Base-by-base conservation (phyloP, 2,113 vertebrate genomes). In the Colossoma macropomum region DNA sequence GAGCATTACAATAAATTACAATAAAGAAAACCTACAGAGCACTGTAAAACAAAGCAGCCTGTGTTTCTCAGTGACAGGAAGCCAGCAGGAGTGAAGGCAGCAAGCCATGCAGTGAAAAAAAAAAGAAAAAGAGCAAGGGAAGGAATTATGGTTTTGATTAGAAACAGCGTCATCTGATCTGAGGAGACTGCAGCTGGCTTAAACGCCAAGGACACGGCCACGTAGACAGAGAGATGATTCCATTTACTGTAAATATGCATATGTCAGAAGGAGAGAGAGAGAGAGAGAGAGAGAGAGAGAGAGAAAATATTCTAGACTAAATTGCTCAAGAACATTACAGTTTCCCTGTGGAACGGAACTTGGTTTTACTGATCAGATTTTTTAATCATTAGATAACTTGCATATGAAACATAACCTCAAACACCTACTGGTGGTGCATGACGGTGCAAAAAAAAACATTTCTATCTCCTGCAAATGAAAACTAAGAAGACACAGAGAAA, bases 111-210 rank as follows among this genome's bases (percentile, higher is more conserved):
- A 21, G 23, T 48, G 30, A 86, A 75, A 70, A 84, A 16, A 76
- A 27, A 41, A 25, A 66, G 52, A 28, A n/a, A 79, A n/a, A 12
- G 63, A 75, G 45, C n/a, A 21, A 73, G 69, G 75, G 87, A 82
- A 85, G 71, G 79, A 86, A 81, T 86, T 85, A 71, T 87, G 90
- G 84, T 90, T 93, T 87, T 89, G 86, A 93, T 92, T 90, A 90
- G 82, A 13, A 83, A 70, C 72, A 23, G 52, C 21, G 79, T 91
- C 91, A 92, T 92, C 88, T 88, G 88, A 91, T 91, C 87, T 75
- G 83, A 87, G 66, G 86, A 89, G 83, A 89, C 90, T 90, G 81
- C 79, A 85, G 88, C 68, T 77, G 41, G 75, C 80, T 72, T 85
- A 85, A 88, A 88, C 81, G 75, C 89, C 84, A 84, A 90, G 77